These are phyloP conservation scores for Mobula birostris DNA, from an alignment of 2,113 vertebrate species.

Conservation along the genomic window DNA sequence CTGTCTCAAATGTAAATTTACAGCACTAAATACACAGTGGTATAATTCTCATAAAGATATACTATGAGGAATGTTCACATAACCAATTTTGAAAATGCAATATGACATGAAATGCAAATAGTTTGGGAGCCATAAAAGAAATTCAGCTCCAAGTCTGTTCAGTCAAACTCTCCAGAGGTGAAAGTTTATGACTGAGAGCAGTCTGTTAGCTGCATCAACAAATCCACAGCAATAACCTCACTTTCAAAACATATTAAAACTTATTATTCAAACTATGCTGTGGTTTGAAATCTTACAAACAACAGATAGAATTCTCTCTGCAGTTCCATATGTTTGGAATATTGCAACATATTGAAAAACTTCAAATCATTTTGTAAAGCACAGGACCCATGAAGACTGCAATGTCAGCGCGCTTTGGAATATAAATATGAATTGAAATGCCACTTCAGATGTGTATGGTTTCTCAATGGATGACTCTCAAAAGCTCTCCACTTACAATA, in stretches of 20 bases:
- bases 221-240: constrained; percentile 8
- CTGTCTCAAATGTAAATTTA: not conserved
- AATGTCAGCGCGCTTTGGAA: not conserved
- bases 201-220: constrained; percentile 7
- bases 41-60: not conserved
- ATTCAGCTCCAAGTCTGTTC: not conserved
- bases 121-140: not conserved
- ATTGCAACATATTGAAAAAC: not conserved
- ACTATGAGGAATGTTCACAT: not conserved
- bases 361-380: not conserved
- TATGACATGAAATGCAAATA: not conserved
- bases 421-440: not conserved
- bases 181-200: not conserved
- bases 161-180: not conserved
- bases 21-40: not conserved
- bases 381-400: not conserved
- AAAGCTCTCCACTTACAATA: not conserved
- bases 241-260: constrained; percentile 19
- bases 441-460: not conserved
- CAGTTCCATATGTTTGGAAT: not conserved
- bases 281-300: not conserved
- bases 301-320: constrained; percentile 14
- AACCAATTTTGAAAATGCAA: constrained; percentile 21
- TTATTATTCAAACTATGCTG: constrained; percentile 12
- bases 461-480: not conserved